Evolutionary conservation across 2,797 vertebrate species (phyloP), one percentile per base, ranked within the genome.

Genomic region (Aeoliscus strigatus): DNA sequence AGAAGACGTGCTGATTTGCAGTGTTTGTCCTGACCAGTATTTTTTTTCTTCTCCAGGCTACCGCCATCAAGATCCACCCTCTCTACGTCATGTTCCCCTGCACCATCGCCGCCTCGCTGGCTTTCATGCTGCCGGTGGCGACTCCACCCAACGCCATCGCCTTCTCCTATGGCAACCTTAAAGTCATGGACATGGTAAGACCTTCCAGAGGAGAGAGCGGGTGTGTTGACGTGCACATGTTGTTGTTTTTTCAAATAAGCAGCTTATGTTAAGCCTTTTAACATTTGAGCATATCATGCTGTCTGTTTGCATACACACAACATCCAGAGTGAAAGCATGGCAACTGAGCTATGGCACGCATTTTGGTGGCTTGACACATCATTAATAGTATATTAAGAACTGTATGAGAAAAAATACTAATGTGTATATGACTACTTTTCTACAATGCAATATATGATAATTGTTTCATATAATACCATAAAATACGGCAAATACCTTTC

Each of bases 61-160:
- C 86, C 6, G 81, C 85, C 0, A 93, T 94, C 47, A 70, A 87
- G 40, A 53, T 96, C 21, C 85, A 96, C 24, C 93, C 93, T 0
- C 88, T 97, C 34, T 95, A 94, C 0, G 61, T 94, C 35, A 86
- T 86, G 84, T 49, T 86, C 25, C 91, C 92, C 16, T 93, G 91
- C 55, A 93, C 92, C 0, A 73, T 94, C 27, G 33, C 89, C 0
- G 65, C 92, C n/a, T 94, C 91, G 0, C 24, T 96, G 81, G 91
- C 93, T 0, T 96, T 96, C 83, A 94, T 96, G 92, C 83, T 97
- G 14, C 93, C 93, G 0, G 91, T 96, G 34, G 93, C 93, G 51
- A 94, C 91, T 36, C 92, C 93, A 0, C 87, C 92, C 55, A 97
- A 95, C 0, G 90, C 92, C 71, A 92, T 96, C 0, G 91, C 85